Evolutionary conservation across 2,113 vertebrate genomes (phyloP), one percentile per base, ranked within the genome.

Genomic region (Callocephalon fimbriatum): DNA sequence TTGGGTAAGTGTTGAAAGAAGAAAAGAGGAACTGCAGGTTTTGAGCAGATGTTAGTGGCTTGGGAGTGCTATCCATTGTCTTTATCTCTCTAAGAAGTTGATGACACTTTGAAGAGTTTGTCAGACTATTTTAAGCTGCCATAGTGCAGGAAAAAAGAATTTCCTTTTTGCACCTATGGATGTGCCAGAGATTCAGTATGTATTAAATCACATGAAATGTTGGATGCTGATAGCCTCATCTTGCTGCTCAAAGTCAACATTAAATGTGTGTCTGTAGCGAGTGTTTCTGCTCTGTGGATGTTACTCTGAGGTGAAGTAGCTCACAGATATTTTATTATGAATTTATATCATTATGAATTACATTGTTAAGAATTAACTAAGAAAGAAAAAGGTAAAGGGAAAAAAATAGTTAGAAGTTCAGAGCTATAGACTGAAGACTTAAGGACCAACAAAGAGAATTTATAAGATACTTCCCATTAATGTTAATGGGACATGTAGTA

Each of bases 1-100:
- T 97, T 94, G 89, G 73, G 51, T 97, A 97, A 98, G 93, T 79
- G 94, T 91, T 96, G 93, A 80, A 95, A 95, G 93, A 98, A 83
- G 96, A 95, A 94, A 91, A 91, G 90, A 96, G 65, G 78, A 90
- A 27, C 54, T 87, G 12, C 95, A 96, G 96, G 85, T 95, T 98
- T 97, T 95, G 88, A 98, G 93, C 98, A 98, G 97, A 98, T 98
- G 97, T 98, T 98, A 92, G 91, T 95, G 95, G 85, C 94, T 97
- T 97, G 95, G 71, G 85, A 59, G 93, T 54, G 66, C 70, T 93
- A 70, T 93, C 90, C 92, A 42, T 96, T 97, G 96, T 96, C 93
- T 98, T 98, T 96, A 89, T 98, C 87, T 96, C 96, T 66, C 71
- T 87, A 95, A 97, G 97, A 96, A 96, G 73, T 59, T 86, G 85